Conservation (phyloP, 2,113 vertebrate genomes). For the Xiphorhynchus elegans region DNA sequence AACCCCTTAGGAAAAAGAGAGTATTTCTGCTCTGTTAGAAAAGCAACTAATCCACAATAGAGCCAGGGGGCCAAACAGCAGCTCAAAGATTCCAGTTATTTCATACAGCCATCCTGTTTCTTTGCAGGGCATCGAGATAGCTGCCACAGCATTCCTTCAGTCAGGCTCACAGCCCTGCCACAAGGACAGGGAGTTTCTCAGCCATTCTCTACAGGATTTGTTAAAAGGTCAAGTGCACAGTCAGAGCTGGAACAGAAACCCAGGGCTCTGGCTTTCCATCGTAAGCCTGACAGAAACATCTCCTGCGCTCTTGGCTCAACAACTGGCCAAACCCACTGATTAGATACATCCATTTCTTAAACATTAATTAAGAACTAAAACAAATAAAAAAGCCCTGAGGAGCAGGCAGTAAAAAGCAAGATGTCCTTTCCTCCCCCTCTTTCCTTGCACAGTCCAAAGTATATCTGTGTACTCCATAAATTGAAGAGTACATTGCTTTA, state of each 20-base stretch:
- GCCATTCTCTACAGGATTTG: background rate
- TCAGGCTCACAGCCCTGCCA: background rate
- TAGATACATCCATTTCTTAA: slow-evolving; percentile 8
- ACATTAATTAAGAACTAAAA: slow-evolving; percentile 27
- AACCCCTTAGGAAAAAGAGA: background rate
- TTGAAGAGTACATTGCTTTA: background rate
- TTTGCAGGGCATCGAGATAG: background rate
- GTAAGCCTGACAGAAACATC: background rate
- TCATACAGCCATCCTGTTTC: background rate
- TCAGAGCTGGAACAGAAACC: background rate
- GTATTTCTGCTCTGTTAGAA: background rate
- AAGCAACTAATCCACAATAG: background rate
- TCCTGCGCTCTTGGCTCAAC: background rate
- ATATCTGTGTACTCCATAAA: background rate
- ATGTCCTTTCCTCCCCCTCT: background rate
- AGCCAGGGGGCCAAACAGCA: background rate
- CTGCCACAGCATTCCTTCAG: background rate
- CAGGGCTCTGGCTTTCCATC: background rate
- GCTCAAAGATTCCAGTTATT: background rate
- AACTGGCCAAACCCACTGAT: slow-evolving; percentile 11
- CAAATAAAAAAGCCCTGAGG: background rate
- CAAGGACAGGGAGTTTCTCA: background rate
- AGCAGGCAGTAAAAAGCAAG: background rate
- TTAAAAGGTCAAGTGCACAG: slow-evolving; percentile 28
- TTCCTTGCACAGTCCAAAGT: background rate